These are phyloP conservation scores for Chelonus insularis DNA, from an alignment of 1,140 invertebrate species.

Conservation along the genomic window DNA sequence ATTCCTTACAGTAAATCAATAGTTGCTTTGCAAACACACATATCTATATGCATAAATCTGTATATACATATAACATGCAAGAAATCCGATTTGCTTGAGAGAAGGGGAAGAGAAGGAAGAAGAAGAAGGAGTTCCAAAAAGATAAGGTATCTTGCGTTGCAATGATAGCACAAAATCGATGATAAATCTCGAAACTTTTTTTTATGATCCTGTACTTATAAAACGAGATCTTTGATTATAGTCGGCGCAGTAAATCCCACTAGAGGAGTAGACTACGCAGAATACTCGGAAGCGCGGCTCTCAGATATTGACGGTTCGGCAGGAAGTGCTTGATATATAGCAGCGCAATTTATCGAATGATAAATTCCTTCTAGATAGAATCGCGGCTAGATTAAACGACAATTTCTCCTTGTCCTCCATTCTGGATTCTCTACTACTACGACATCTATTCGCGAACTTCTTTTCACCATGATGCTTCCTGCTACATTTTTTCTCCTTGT, in stretches of 20 bases:
- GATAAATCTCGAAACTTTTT: conserved; percentile 4
- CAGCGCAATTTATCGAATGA: conserved; percentile 60
- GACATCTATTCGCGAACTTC: conserved; percentile 29
- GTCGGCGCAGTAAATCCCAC: conserved; percentile 15
- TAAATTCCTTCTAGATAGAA: conserved; percentile 59
- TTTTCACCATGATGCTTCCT: conserved; percentile 4
- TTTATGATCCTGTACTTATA: background rate
- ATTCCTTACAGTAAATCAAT: too few relatives aligned
- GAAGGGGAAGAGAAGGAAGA: too few relatives aligned
- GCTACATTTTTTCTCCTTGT: conserved; percentile 13
- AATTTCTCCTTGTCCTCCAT: conserved; percentile 43
- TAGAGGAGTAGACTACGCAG: conserved; percentile 12
- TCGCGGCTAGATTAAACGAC: conserved; percentile 60
- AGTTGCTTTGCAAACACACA: too few relatives aligned
- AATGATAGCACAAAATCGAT: background rate
- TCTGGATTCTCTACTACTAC: conserved; percentile 26
- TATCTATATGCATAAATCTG: too few relatives aligned
- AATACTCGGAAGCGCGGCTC: conserved; percentile 28
- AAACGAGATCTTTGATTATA: conserved; percentile 12
- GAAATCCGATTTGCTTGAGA: too few relatives aligned
- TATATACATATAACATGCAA: too few relatives aligned
- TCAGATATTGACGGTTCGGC: conserved; percentile 34
- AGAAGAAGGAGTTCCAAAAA: background rate
- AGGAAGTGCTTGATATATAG: conserved; percentile 48
- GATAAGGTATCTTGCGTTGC: background rate